Base-by-base conservation (phyloP, 1,140 invertebrate species). In the Eumeta japonica region DNA sequence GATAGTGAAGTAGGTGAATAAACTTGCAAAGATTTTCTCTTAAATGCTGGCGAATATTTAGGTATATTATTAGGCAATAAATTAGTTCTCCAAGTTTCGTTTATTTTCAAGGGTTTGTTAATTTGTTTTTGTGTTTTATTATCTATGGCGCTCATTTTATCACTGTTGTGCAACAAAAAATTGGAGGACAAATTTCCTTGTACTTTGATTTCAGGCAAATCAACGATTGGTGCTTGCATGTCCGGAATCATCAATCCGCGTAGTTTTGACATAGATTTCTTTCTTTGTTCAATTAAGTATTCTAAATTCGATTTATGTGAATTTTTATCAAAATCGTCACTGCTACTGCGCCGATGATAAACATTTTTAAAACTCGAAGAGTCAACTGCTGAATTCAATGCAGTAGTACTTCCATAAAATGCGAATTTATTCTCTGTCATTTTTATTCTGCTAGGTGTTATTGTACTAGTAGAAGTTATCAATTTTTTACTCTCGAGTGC, bases 181-280 rank as follows among this genome's bases (percentile, higher is more conserved):
- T 57, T 46, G 39, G 67, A 71, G 13, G 56, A 51, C 30, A 67
- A 34, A 9, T 50, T 50, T 50, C 79, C 77, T 45, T 75, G 75
- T 34, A 88, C 90, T 57, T 87, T 88, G 37, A 94, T 92, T 74
- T 89, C 88, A 1, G 90, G 90, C 37, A 81, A 73, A 38, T 79
- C 70, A 7, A 76, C 51, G 35, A 83, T 75, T 9, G 80, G 63
- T 2, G 55, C 79, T 78, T 58, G 83, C 76, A 61, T 54, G 57
- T 93, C 89, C 3, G 91, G 90, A 52, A 94, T 93, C 5, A 92
- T 86, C 42, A 94, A 66, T 2, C 90, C 90, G 54, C 89, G 77
- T 15, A 94, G 62, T 68, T 93, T 93, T 2, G 87, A 89, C 54
- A 90, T 83, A 14, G 85, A 87, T 51, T 85, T 84, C 47, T 85